Base-by-base conservation (phyloP, 2,888 invertebrate genomes). In the Drosophila mettleri region DNA sequence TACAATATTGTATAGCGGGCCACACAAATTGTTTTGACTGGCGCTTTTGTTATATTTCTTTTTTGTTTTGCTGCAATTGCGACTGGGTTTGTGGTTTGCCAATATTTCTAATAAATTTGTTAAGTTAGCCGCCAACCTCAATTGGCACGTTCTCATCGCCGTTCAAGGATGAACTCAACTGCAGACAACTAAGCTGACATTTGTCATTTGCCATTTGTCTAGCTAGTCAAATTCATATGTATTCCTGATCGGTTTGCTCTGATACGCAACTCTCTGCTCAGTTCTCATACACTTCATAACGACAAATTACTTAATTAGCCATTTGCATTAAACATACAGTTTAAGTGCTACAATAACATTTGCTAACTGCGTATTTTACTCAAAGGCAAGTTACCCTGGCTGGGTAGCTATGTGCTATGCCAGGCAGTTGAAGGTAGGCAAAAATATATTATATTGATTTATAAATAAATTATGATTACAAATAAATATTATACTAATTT, bases 131-230 rank as follows among this genome's bases (percentile, higher is more conserved):
- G 71, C 64, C 67, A 85, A 85, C 88, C 88, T 72, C 84, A 85
- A 88, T 83, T 80, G 84, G 88, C 84, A 85, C 84, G 84, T 85
- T 85, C 84, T 88, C 72, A 34, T 41, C 65, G 63, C 64, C 62
- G 66, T 72, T 88, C 88, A 83, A 88, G 83, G 88, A 69, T 87
- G 71, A 61, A 63, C 63, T 57, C 49, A 31, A 46, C 59, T 54
- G 55, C 12, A 39, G 39, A 5, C 12, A 18, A 6, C 12, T 12
- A 20, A 39, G 18, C 39, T 43, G 53, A 59, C 53, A 68, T 64
- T 43, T 60, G 58, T 71, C 59, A n/a, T n/a, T n/a, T 43, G 53
- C 57, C 53, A 68, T 64, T 43, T 60, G 58, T 71, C 59, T 75
- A 63, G 61, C 41, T 43, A n/a, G 41, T 41, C 51, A 65, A 57